phyloP scores from a whole-genome alignment of 2,797 vertebrate genomes.

The Crax fasciolata region DNA sequence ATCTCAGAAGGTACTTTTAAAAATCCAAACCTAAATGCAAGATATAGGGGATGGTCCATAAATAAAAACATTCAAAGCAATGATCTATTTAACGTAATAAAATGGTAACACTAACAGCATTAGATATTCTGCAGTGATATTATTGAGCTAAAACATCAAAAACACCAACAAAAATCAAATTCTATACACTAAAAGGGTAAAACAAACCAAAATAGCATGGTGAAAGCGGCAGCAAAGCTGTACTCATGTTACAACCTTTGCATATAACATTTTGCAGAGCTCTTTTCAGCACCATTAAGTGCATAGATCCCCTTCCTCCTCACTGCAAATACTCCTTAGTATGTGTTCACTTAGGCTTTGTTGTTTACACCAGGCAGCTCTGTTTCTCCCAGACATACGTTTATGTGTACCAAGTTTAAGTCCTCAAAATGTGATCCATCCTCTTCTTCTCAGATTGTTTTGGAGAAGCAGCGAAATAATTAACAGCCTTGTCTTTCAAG shows the following conservation, averaged over 20 bases:
- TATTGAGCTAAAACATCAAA: not conserved
- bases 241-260: not conserved
- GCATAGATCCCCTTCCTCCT: not conserved
- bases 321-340: fast-evolving
- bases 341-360: not conserved
- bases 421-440: not conserved
- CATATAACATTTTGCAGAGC: not conserved
- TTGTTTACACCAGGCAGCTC: not conserved
- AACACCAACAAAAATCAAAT: fast-evolving
- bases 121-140: not conserved
- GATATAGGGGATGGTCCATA: not conserved
- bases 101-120: not conserved
- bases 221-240: not conserved
- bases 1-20: slow-evolving; percentile 3
- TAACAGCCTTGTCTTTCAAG: not conserved
- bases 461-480: not conserved
- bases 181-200: not conserved
- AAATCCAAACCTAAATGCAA: not conserved
- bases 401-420: not conserved
- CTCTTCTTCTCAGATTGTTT: not conserved
- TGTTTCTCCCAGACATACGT: not conserved
- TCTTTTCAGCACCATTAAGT: not conserved
- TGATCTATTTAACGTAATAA: not conserved
- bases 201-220: not conserved
- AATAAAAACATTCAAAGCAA: not conserved